Evolutionary conservation across 2,888 invertebrate species (phyloP), one percentile per base, ranked within the genome.

Genomic region (Rhagium mordax): DNA sequence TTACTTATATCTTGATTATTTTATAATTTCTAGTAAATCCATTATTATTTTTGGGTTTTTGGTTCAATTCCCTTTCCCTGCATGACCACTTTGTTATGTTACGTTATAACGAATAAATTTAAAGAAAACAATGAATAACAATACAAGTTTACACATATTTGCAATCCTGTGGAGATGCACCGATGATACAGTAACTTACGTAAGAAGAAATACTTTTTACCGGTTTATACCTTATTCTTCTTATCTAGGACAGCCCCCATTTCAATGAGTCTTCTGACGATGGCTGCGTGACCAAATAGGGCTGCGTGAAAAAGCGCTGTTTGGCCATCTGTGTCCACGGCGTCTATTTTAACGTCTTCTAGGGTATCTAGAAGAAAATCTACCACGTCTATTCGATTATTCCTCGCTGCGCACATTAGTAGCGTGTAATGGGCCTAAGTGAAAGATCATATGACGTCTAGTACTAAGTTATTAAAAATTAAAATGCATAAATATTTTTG

Each of bases 281-380:
- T 90, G 20, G 90, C 87, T 0, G 91, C 88, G 85, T 95, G 93
- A 0, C 95, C 95, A 29, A 93, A 92, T 59, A 93, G 90, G 0
- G 95, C 92, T 0, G 95, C 95, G 73, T 94, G 91, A 81, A 95
- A 94, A 8, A 96, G 89, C 0, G 95, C 92, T 2, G 94, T 93
- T 83, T 93, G 92, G 0, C 93, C 94, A 24, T 93, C 93, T 74
- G 90, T 89, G 85, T 95, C 95, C 18, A 89, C 87, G 7, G 91
- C 91, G 77, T 92, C 91, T 49, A 92, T 87, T 71, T 89, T 87
- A 16, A 90, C 86, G 72, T 89, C 89, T 78, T 93, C 93, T 47
- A 93, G 88, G 24, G 89, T 90, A 72, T 93, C 92, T 65, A 93
- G 89, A 66, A 95, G 89, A 71, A 92, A 92, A 77, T 91, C 90